phyloP scores from a whole-genome alignment of 2,888 invertebrate genomes.

The Nebria salina region DNA sequence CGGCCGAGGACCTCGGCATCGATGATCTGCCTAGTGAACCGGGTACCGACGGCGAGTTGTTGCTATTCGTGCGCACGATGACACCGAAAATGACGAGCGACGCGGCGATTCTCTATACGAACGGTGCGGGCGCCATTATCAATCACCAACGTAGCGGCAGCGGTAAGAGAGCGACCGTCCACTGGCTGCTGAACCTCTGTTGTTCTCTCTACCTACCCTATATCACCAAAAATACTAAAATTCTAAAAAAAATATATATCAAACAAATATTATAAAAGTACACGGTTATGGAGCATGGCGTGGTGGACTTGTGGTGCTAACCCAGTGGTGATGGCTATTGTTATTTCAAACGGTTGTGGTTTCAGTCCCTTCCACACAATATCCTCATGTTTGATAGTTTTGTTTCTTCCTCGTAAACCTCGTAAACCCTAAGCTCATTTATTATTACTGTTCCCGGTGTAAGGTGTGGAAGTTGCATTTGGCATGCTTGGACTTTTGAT shows the following conservation, averaged over 20 bases:
- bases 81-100: conserved; percentile 65
- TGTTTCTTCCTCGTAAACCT: conserved; percentile 18
- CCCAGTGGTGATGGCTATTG: conserved; percentile 40
- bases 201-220: background rate
- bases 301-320: conserved; percentile 43
- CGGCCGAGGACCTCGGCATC: conserved; percentile 62
- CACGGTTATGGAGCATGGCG: conserved; percentile 41
- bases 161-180: conserved; percentile 29
- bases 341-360: background rate
- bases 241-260: background rate
- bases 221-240: background rate
- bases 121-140: conserved; percentile 37
- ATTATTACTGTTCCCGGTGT: background rate
- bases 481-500: background rate
- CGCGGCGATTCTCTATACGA: conserved; percentile 64
- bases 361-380: background rate
- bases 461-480: background rate
- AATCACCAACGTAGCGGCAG: conserved; percentile 29
- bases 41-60: conserved; percentile 58
- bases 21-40: conserved; percentile 62
- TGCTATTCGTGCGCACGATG: conserved; percentile 65
- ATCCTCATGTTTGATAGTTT: conserved; percentile 26
- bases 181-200: background rate
- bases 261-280: conserved; percentile 3
- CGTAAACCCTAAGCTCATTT: conserved; percentile 16